Evolutionary conservation across 2,888 invertebrate genomes (phyloP).

Genomic region (Drosophila falleni): DNA sequence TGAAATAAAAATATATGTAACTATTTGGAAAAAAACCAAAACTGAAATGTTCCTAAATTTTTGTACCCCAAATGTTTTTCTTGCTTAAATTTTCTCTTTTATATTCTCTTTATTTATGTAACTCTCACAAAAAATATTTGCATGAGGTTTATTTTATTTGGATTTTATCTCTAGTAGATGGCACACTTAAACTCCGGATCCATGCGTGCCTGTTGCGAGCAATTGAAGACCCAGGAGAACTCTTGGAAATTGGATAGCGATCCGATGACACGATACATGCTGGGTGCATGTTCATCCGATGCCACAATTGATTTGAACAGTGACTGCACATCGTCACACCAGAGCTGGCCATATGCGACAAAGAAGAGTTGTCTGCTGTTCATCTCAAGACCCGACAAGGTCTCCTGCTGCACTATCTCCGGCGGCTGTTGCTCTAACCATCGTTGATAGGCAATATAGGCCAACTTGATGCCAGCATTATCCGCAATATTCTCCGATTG

Average conservation of each 20-base stretch:
- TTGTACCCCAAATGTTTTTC: too few species aligned
- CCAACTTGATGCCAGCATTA: constrained; percentile 82
- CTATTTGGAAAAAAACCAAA: too few species aligned
- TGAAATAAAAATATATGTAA: too few species aligned
- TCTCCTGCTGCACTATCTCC: constrained; percentile 58
- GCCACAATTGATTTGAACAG: constrained; percentile 58
- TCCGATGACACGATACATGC: constrained; percentile 81
- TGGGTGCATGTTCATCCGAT: constrained; percentile 65
- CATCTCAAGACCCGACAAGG: constrained; percentile 64
- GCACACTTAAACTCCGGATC: constrained; percentile 82
- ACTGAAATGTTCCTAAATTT: too few species aligned
- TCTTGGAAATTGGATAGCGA: constrained; percentile 82
- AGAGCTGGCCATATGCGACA: constrained; percentile 79
- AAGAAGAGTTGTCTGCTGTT: constrained; percentile 81
- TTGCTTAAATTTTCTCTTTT: neutral
- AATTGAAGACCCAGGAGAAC: constrained; percentile 82
- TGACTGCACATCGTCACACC: constrained; percentile 79
- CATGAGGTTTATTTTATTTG: neutral
- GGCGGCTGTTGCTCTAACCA: constrained; percentile 69
- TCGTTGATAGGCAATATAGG: constrained; percentile 78
- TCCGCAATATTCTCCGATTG: constrained; percentile 84
- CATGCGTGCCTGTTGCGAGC: constrained; percentile 74
- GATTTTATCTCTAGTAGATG: constrained; percentile 67
- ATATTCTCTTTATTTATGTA: neutral
- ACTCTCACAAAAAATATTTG: neutral